phyloP scores from a whole-genome alignment of 2,797 vertebrate species.

The Pyrocephalus nanus region DNA sequence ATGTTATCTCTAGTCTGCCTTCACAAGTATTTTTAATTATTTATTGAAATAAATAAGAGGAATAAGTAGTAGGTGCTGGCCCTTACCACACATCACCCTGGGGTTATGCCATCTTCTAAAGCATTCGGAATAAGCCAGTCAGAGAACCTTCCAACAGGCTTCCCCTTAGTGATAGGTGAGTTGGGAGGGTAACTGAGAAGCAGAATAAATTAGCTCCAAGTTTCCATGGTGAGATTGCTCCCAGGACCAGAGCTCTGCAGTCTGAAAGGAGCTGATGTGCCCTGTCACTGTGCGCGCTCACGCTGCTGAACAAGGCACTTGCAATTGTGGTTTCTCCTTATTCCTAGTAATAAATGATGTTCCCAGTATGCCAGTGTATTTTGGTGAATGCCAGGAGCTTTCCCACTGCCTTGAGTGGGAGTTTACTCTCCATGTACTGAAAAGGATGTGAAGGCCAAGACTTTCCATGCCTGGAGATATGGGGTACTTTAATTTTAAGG shows the following conservation, averaged over 20 bases:
- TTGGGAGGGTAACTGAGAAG: not conserved
- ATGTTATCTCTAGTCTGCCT: not conserved
- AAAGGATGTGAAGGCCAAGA: not conserved
- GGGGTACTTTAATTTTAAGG: not conserved
- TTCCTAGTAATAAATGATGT: not conserved
- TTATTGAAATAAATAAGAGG: conserved; percentile 4
- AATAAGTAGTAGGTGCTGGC: not conserved
- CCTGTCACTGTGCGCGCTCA: rapidly evolving
- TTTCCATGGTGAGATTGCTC: not conserved
- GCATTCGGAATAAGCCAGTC: not conserved
- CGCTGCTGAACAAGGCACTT: not conserved
- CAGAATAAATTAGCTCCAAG: not conserved
- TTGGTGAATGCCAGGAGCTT: not conserved
- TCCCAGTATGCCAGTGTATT: not conserved
- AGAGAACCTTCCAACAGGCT: not conserved
- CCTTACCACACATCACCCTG: not conserved
- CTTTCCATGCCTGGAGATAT: not conserved
- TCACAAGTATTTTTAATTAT: not conserved
- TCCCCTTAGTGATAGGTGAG: not conserved
- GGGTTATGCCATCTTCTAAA: not conserved
- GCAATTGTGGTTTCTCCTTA: not conserved
- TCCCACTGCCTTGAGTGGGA: not conserved
- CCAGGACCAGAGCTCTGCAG: not conserved
- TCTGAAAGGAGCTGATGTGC: not conserved
- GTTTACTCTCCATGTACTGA: not conserved